Evolutionary conservation across 2,888 invertebrate species (phyloP).

Genomic region (Chirona hameri): DNA sequence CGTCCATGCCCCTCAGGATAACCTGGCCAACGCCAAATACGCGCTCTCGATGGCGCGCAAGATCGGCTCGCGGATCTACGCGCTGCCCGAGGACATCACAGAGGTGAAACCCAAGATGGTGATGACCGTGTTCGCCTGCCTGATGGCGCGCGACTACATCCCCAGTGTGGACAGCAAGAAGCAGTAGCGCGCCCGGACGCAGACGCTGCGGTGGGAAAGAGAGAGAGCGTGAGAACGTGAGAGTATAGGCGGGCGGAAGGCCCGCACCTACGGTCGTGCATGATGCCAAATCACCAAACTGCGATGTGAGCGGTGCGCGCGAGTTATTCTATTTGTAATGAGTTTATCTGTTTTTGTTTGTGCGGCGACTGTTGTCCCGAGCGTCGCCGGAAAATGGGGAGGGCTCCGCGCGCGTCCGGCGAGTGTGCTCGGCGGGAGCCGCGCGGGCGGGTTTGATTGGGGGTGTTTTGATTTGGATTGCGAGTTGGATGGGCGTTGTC

Average conservation of each 20-base stretch:
- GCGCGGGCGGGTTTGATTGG: no score
- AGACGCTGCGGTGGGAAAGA: background rate
- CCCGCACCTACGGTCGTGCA: background rate
- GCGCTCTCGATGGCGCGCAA: slow-evolving; percentile 97
- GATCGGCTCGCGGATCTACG: slow-evolving; percentile 95
- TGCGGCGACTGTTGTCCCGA: background rate
- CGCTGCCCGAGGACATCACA: slow-evolving; percentile 96
- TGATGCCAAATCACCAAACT: slow-evolving; percentile 12
- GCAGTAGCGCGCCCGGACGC: slow-evolving; percentile 30
- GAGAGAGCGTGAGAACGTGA: background rate
- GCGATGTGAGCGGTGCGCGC: background rate
- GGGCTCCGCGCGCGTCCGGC: no score
- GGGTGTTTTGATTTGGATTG: background rate
- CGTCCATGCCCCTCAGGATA: slow-evolving; percentile 84
- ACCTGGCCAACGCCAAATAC: slow-evolving; percentile 96
- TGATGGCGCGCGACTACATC: slow-evolving; percentile 96
- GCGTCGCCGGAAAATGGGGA: no score
- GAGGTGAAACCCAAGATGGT: slow-evolving; percentile 99
- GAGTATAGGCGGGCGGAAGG: background rate
- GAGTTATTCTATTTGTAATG: slow-evolving; percentile 25
- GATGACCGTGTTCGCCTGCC: slow-evolving; percentile 98
- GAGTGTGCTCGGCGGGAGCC: no score
- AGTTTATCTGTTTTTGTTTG: slow-evolving; percentile 13
- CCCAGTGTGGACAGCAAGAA: slow-evolving; percentile 68
- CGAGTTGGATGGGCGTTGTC: background rate